Conservation (phyloP, 2,888 invertebrate genomes). For the Conistra vaccinii region DNA sequence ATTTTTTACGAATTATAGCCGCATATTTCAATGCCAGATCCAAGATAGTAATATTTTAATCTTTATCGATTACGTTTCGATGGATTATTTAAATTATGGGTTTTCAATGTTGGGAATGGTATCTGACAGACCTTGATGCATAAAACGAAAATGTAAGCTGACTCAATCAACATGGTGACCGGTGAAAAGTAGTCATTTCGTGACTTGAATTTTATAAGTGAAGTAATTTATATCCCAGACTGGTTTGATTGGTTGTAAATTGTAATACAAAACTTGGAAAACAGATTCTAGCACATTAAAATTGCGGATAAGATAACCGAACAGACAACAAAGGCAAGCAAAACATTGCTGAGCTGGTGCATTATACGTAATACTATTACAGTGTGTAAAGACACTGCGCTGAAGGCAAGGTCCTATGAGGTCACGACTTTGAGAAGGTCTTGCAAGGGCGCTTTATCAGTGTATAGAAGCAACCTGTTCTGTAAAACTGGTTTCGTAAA, state of each 20-base stretch:
- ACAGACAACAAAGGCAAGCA: constrained; percentile 18
- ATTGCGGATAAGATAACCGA: constrained; percentile 2
- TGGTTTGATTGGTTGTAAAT: neutral
- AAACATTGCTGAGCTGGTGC: constrained; percentile 27
- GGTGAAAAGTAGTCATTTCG: constrained; percentile 3
- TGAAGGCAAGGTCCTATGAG: constrained; percentile 84
- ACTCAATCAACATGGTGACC: neutral
- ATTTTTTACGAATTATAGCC: constrained; percentile 47
- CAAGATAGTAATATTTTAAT: constrained; percentile 38
- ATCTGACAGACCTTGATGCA: neutral
- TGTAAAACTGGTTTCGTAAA: constrained; percentile 76
- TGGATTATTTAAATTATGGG: constrained; percentile 44
- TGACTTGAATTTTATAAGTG: neutral
- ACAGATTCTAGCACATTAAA: neutral
- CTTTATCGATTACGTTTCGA: constrained; percentile 35
- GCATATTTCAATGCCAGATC: constrained; percentile 37
- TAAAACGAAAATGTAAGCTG: constrained; percentile 9
- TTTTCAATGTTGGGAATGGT: constrained; percentile 16
- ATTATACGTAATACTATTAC: constrained; percentile 37
- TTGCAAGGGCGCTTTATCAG: constrained; percentile 82
- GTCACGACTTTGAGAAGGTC: constrained; percentile 88
- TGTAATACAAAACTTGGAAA: neutral
- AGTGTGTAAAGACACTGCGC: constrained; percentile 72
- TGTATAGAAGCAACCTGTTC: constrained; percentile 69
- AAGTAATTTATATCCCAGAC: neutral